These are phyloP conservation scores for Melinopterus prodromus DNA, from an alignment of 2,888 invertebrate genomes.

Conservation along the genomic window DNA sequence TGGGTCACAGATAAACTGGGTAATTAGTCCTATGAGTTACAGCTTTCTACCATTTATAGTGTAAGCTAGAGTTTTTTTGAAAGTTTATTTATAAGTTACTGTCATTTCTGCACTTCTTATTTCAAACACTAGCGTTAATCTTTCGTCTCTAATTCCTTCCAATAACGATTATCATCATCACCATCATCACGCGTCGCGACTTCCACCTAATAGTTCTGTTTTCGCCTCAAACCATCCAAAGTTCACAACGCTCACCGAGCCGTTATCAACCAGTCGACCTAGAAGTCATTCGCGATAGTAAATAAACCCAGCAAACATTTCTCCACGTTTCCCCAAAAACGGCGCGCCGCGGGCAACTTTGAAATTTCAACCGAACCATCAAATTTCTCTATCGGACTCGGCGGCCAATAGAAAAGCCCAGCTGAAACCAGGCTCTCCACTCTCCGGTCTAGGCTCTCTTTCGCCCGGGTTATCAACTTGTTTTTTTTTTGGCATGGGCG, in stretches of 20 bases:
- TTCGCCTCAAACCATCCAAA: not conserved
- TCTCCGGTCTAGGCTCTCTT: not conserved
- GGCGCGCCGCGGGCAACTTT: too few relatives aligned
- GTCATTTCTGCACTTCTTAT: too few relatives aligned
- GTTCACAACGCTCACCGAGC: not conserved
- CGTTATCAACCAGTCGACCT: not conserved
- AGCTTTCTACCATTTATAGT: too few relatives aligned
- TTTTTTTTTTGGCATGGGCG: slow-evolving; percentile 25
- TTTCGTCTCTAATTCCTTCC: too few relatives aligned
- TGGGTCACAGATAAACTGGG: too few relatives aligned
- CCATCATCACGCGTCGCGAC: too few relatives aligned
- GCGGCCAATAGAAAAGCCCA: not conserved
- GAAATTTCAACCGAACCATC: not conserved
- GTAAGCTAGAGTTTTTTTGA: too few relatives aligned
- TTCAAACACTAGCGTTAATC: too few relatives aligned
- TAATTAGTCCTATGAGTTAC: too few relatives aligned
- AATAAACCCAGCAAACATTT: not conserved
- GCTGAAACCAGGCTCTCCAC: not conserved
- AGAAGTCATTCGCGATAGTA: not conserved
- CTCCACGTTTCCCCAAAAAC: not conserved
- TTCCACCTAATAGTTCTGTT: not conserved
- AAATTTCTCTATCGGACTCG: not conserved
- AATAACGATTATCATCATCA: too few relatives aligned
- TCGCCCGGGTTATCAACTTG: slow-evolving; percentile 20
- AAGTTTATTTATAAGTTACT: too few relatives aligned